Evolutionary conservation across 2,888 invertebrate genomes (phyloP), one percentile per base, ranked within the genome.

Genomic region (Apotomis capreana): DNA sequence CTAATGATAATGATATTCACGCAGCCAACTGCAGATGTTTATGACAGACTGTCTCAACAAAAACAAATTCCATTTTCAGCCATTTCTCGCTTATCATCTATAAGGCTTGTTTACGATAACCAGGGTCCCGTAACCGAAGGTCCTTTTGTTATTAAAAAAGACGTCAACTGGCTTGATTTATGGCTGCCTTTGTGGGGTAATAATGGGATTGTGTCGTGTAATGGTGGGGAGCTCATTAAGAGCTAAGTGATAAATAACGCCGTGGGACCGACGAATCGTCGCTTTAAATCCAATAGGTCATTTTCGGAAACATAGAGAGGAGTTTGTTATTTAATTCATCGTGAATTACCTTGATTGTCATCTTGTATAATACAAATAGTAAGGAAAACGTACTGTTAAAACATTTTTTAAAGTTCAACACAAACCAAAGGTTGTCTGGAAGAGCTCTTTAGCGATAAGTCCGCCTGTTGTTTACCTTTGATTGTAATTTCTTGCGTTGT

Each of bases 101-200:
- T 40, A 44, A 71, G 59, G 62, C 75, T 78, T 79, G 76, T 80
- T 80, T 78, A 78, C 75, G 76, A 76, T 78, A 80, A 76, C 75
- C 78, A 82, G 79, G 80, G 77, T 78, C 79, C 80, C 81, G 78
- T 80, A 76, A 76, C 60, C 79, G 76, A 73, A 63, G 69, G 74
- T 76, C 70, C 84, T 78, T 83, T 89, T 89, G 87, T 88, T 86
- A 87, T 86, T 88, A 88, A 89, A 90, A 89, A 89, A 87, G 85
- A 89, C 84, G 87, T 88, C 89, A 89, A 88, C 86, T 84, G 68
- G 74, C 80, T 81, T 89, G 89, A 90, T 90, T 90, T 88, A 89
- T 86, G 86, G 71, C 36, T 73, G 78, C 84, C 79, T 81, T 86
- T 87, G 86, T 84, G 82, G 76, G 37, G 80, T 79, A 81, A 85